phyloP scores from a whole-genome alignment of 2,797 vertebrate species.

The Xerus rutilus region DNA sequence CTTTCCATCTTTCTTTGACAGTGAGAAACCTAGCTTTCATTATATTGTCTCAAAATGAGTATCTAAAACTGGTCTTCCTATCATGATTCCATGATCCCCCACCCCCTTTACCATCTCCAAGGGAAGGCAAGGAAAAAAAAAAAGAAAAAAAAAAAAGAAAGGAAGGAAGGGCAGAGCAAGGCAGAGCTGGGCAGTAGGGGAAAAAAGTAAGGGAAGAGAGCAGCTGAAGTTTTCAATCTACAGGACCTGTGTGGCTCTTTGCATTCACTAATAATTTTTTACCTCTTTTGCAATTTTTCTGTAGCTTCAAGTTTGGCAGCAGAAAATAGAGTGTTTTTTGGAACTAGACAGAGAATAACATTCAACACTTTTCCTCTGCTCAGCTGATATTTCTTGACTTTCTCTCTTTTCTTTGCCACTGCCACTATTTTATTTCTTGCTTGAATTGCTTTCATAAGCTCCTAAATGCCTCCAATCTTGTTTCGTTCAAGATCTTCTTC shows the following conservation, averaged over 20 bases:
- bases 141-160: too few species aligned
- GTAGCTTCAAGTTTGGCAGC: neutral
- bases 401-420: neutral
- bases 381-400: neutral
- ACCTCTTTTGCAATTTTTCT: neutral
- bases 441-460: neutral
- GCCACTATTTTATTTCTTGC: neutral
- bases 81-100: neutral
- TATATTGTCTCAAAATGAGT: conserved; percentile 45
- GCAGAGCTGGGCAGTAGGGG: neutral
- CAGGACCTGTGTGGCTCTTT: neutral
- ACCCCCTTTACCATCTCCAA: neutral
- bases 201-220: neutral
- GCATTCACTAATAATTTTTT: neutral
- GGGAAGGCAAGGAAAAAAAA: neutral
- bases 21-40: neutral
- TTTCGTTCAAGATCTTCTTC: neutral
- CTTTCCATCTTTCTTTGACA: neutral
- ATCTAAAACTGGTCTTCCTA: neutral
- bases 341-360: neutral
- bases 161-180: too few species aligned
- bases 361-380: neutral
- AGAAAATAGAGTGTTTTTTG: neutral
- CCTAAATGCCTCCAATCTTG: neutral
- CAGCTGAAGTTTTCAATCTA: neutral